phyloP scores from a whole-genome alignment of 2,888 invertebrate species.

The Ormyrus nitidulus region DNA sequence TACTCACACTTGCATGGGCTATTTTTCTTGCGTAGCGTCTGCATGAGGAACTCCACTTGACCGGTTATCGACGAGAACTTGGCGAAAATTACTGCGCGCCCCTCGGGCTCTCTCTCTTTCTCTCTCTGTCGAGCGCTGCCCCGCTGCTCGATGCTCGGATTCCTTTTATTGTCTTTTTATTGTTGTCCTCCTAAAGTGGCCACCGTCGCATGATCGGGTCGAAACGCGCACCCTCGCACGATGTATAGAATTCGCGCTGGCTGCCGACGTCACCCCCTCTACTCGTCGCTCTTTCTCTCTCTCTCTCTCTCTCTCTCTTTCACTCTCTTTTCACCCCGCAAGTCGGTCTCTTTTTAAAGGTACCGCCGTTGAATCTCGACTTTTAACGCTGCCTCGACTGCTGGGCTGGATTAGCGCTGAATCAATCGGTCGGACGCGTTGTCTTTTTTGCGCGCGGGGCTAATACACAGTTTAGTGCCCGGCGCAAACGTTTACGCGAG shows the following conservation, averaged over 20 bases:
- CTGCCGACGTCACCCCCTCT: conserved; percentile 11
- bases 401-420: not conserved
- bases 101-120: not conserved
- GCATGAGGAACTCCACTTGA: conserved; percentile 79
- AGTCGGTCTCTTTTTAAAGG: too few relatives aligned
- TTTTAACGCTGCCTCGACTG: not conserved
- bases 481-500: conserved; percentile 60
- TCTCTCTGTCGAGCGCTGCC: too few relatives aligned
- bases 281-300: not conserved
- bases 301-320: conserved; percentile 7
- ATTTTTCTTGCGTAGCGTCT: conserved; percentile 94
- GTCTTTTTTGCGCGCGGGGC: not conserved
- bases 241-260: conserved; percentile 19
- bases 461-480: not conserved
- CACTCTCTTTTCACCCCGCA: not conserved
- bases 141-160: conserved; percentile 4
- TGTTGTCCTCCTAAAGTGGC: conserved; percentile 23
- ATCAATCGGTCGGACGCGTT: too few relatives aligned
- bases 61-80: conserved; percentile 43
- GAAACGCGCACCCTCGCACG: conserved; percentile 39
- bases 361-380: too few relatives aligned
- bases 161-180: conserved; percentile 5
- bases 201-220: conserved; percentile 40
- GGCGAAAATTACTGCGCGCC: conserved; percentile 18
- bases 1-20: conserved; percentile 96